Percentiles rank a stretch among this genome's conserved stretches.
Conservation (phyloP, 2,888 invertebrate species). For the Teinopalpus imperialis region DNA sequence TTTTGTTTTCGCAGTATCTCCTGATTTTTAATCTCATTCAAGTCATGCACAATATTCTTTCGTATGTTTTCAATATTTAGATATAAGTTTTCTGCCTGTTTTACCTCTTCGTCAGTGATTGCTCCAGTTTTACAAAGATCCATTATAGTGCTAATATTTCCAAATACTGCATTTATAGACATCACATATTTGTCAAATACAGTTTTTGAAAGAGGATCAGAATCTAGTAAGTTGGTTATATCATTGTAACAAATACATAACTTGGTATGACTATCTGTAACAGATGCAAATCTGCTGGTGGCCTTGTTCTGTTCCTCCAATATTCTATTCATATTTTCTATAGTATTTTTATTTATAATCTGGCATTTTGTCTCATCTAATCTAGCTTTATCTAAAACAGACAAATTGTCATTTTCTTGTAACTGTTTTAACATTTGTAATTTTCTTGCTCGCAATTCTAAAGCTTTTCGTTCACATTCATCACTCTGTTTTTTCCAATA, state of each 20-base stretch:
- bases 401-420: conserved; percentile 76
- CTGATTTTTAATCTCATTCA: conserved; percentile 50
- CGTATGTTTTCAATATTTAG: conserved; percentile 73
- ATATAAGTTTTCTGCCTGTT: conserved; percentile 76
- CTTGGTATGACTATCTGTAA: conserved; percentile 80
- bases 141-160: conserved; percentile 68
- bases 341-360: conserved; percentile 58
- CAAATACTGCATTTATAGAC: conserved; percentile 59
- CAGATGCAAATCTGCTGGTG: conserved; percentile 71
- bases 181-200: conserved; percentile 67
- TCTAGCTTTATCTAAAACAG: conserved; percentile 61
- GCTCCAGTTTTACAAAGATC: conserved; percentile 64
- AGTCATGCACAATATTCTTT: conserved; percentile 60
- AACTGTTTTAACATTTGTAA: conserved; percentile 65
- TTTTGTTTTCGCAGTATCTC: conserved; percentile 46
- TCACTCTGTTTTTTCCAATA: conserved; percentile 60
- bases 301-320: conserved; percentile 76
- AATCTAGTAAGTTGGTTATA: conserved; percentile 70
- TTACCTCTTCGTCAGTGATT: conserved; percentile 76
- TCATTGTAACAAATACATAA: conserved; percentile 81
- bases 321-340: conserved; percentile 74
- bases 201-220: conserved; percentile 61
- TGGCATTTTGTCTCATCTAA: conserved; percentile 77
- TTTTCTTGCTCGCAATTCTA: conserved; percentile 65
- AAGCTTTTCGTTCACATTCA: conserved; percentile 57